These are phyloP conservation scores for Ectemnius continuus DNA, from an alignment of 2,888 invertebrate species.

Conservation along the genomic window DNA sequence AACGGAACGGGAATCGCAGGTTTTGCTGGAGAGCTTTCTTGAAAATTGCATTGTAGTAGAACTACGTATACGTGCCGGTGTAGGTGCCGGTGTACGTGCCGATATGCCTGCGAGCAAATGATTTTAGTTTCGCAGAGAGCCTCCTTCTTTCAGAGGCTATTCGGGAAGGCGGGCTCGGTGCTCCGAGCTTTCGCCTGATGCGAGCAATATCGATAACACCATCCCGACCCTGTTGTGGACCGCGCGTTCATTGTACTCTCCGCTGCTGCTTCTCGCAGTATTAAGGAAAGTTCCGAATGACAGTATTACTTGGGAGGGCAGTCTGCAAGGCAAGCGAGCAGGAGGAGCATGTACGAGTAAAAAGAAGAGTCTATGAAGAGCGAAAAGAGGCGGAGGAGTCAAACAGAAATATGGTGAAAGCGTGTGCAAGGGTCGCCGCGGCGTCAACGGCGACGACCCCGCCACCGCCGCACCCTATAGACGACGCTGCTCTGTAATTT, in stretches of 20 bases:
- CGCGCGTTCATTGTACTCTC: conserved; percentile 13
- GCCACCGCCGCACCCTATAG: too few relatives aligned
- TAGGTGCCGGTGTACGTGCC: too few relatives aligned
- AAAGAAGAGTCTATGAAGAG: conserved; percentile 20
- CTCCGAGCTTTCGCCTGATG: conserved; percentile 13
- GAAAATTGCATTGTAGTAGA: too few relatives aligned
- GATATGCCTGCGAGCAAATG: too few relatives aligned
- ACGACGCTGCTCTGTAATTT: conserved; percentile 59
- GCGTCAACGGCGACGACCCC: too few relatives aligned
- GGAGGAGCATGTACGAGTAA: conserved; percentile 15
- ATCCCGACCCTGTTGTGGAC: conserved; percentile 5
- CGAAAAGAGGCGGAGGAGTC: conserved; percentile 16
- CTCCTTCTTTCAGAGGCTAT: neutral
- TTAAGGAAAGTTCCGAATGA: conserved; percentile 34
- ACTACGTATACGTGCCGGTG: too few relatives aligned
- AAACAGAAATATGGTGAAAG: conserved; percentile 33
- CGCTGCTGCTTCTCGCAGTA: conserved; percentile 25
- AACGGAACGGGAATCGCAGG: too few relatives aligned
- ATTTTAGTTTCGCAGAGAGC: neutral
- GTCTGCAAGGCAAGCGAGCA: too few relatives aligned
- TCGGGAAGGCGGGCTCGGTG: neutral
- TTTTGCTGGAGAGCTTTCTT: too few relatives aligned
- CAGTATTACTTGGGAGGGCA: conserved; percentile 15
- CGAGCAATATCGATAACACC: conserved; percentile 37
- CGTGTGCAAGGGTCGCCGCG: conserved; percentile 37